Evolutionary conservation across 2,888 invertebrate genomes (phyloP).

Genomic region (Caenorhabditis sp.): DNA sequence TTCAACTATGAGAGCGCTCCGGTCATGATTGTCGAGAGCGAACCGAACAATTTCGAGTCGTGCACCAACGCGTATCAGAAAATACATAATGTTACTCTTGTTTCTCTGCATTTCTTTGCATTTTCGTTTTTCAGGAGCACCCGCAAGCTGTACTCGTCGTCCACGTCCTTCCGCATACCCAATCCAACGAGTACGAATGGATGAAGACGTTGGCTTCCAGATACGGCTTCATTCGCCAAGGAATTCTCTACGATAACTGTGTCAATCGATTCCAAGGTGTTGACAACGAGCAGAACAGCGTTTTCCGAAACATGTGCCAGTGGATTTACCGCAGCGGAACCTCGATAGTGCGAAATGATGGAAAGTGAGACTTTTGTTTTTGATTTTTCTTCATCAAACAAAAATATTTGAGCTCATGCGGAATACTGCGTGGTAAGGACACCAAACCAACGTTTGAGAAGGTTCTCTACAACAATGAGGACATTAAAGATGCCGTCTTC

Average conservation of each 20-base stretch:
- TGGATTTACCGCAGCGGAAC: constrained; percentile 59
- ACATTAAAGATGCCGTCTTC: constrained; percentile 66
- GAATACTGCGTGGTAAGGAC: constrained; percentile 44
- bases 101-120: too few species aligned
- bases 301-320: constrained; percentile 68
- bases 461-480: constrained; percentile 61
- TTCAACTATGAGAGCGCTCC: constrained; percentile 61
- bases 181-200: constrained; percentile 77
- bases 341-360: constrained; percentile 36
- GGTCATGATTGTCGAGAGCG: constrained; percentile 31
- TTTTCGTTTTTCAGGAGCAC: constrained; percentile 51
- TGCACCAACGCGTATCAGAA: constrained; percentile 57
- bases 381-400: too few species aligned
- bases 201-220: constrained; percentile 72
- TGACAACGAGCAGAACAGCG: constrained; percentile 57
- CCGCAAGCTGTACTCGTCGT: constrained; percentile 76
- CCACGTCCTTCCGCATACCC: constrained; percentile 76
- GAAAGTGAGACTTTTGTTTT: constrained; percentile 41
- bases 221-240: constrained; percentile 78
- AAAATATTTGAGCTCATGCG: constrained; percentile 35
- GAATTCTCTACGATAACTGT: constrained; percentile 78
- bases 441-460: constrained; percentile 55
- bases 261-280: constrained; percentile 67
- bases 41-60: constrained; percentile 33
- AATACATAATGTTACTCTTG: constrained; percentile 45